Evolutionary conservation across 2,113 vertebrate genomes (phyloP).

Genomic region (Epinephelus moara): DNA sequence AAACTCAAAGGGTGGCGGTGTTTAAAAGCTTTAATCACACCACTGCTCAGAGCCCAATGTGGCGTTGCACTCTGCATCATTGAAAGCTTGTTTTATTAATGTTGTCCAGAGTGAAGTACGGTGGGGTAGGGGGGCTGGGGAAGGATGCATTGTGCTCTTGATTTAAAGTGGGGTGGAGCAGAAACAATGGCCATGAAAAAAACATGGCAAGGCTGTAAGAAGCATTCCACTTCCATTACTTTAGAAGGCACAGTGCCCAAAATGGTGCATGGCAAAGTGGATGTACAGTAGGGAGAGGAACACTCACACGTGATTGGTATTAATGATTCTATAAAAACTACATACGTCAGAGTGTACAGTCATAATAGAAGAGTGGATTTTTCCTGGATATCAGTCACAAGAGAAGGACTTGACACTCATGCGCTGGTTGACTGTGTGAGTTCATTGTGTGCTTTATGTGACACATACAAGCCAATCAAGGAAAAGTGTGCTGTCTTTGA

Average conservation of each 20-base stretch:
- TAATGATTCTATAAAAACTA: background rate
- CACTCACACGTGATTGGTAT: background rate
- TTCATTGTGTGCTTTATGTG: constrained; percentile 48
- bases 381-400: background rate
- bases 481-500: constrained; percentile 43
- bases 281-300: constrained; percentile 8
- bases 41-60: constrained; percentile 62
- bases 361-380: background rate
- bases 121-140: constrained; percentile 30
- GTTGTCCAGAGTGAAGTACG: constrained; percentile 79
- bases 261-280: constrained; percentile 47
- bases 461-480: constrained; percentile 61
- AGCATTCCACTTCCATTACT: constrained; percentile 69
- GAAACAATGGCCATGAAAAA: constrained; percentile 86
- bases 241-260: constrained; percentile 30
- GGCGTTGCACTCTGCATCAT: constrained; percentile 73
- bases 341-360: background rate
- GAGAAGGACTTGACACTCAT: background rate
- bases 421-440: constrained; percentile 12
- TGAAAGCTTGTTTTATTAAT: constrained; percentile 87
- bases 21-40: constrained; percentile 86
- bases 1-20: constrained; percentile 75
- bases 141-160: constrained; percentile 74
- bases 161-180: constrained; percentile 81
- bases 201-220: constrained; percentile 70